Percentiles rank a stretch among this genome's conserved stretches.
Conservation (phyloP, 2,888 invertebrate species). For the Epsilonema sp. region DNA sequence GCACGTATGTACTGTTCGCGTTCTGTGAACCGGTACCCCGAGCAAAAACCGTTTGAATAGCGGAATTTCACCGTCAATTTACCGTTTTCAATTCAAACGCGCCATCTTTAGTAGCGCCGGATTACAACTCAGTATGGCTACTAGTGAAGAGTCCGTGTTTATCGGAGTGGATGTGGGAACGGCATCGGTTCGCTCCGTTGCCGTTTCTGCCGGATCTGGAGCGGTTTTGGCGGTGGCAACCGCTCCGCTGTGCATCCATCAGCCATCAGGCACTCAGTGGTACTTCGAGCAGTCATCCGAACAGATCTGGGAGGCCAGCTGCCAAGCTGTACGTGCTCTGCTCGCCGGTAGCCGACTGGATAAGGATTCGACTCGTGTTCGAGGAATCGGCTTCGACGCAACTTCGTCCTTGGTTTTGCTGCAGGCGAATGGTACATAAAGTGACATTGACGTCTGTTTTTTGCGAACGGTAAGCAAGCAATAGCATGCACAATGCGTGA, state of each 20-base stretch:
- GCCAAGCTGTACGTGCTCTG: conserved; percentile 51
- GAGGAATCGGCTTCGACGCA: conserved; percentile 77
- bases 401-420: conserved; percentile 75
- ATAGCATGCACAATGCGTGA: background rate
- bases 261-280: conserved; percentile 48
- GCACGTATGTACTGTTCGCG: too few species aligned
- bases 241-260: conserved; percentile 41
- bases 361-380: conserved; percentile 15
- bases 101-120: too few species aligned
- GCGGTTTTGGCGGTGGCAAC: background rate
- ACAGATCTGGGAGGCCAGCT: conserved; percentile 61
- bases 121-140: too few species aligned
- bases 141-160: too few species aligned
- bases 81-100: too few species aligned
- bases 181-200: conserved; percentile 59
- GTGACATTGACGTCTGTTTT: background rate
- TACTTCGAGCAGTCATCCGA: conserved; percentile 75
- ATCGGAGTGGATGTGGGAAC: conserved; percentile 72
- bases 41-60: too few species aligned
- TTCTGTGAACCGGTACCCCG: too few species aligned
- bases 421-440: conserved; percentile 41
- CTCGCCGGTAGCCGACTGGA: background rate
- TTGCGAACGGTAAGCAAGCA: too few species aligned
- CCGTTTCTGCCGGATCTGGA: background rate
- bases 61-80: too few species aligned